Conservation (phyloP, 2,113 vertebrate species). For the Ctenomys sociabilis region DNA sequence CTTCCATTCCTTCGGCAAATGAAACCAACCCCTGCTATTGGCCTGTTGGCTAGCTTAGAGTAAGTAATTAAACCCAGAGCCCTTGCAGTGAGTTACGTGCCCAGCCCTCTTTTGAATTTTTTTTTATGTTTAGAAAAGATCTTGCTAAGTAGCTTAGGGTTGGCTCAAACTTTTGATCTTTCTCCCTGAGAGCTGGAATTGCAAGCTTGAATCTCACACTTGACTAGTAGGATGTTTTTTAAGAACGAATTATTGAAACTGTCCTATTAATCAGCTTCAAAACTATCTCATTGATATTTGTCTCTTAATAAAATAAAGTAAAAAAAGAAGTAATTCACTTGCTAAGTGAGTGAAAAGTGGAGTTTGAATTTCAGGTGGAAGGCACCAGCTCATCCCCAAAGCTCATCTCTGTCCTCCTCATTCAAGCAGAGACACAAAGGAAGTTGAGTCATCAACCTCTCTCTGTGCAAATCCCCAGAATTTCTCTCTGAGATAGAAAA, state of each 20-base stretch:
- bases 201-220: neutral
- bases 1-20: neutral
- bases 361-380: neutral
- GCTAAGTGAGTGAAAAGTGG: neutral
- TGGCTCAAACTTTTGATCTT: neutral
- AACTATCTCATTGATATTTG: too few relatives aligned
- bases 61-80: neutral
- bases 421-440: conserved; percentile 46
- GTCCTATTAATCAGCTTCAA: too few relatives aligned
- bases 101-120: neutral
- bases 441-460: conserved; percentile 68
- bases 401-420: neutral
- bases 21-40: neutral
- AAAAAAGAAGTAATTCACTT: too few relatives aligned
- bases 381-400: neutral
- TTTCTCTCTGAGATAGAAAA: conserved; percentile 79
- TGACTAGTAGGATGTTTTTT: neutral
- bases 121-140: neutral
- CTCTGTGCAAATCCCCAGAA: conserved; percentile 76
- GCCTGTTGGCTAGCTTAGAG: neutral
- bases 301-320: too few relatives aligned
- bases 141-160: neutral
- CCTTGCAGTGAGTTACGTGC: neutral
- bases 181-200: neutral
- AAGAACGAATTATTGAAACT: too few relatives aligned